Percentiles rank a stretch among this genome's conserved stretches.
Conservation (phyloP, 2,113 vertebrate species). For the Loxodonta africana region DNA sequence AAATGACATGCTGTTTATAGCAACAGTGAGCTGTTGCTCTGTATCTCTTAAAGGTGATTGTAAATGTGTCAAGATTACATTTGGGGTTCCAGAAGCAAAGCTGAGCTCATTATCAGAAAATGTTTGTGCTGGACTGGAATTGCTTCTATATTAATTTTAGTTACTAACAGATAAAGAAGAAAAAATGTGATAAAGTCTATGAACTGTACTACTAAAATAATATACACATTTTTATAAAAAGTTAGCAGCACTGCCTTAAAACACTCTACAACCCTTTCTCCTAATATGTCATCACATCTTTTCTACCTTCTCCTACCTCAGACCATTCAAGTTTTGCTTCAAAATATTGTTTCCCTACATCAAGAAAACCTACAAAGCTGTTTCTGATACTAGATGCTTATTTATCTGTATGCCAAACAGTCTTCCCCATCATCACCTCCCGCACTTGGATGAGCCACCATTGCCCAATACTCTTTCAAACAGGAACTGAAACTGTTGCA, state of each 20-base stretch:
- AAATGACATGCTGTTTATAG: conserved; percentile 62
- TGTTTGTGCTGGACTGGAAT: not conserved
- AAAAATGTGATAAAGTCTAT: not conserved
- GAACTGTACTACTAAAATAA: not conserved
- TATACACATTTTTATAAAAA: not conserved
- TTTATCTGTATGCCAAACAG: not conserved
- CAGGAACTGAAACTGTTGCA: not conserved
- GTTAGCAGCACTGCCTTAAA: not conserved
- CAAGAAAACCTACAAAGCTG: not conserved
- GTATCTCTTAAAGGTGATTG: conserved; percentile 56
- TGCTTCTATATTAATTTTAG: not conserved
- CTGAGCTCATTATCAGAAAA: conserved; percentile 48
- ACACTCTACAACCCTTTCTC: not conserved
- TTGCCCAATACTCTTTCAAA: not conserved
- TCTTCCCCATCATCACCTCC: not conserved
- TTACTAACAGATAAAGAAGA: conserved; percentile 22
- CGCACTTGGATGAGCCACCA: not conserved
- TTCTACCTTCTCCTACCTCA: not conserved
- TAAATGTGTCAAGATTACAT: conserved; percentile 26
- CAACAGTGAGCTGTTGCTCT: conserved; percentile 46
- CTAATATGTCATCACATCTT: not conserved
- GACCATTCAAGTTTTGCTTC: not conserved
- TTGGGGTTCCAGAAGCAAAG: conserved; percentile 31
- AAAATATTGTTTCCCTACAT: not conserved
- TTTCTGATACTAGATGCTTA: not conserved